phyloP scores from a whole-genome alignment of 1,140 invertebrate genomes.

The Gryllus bimaculatus region DNA sequence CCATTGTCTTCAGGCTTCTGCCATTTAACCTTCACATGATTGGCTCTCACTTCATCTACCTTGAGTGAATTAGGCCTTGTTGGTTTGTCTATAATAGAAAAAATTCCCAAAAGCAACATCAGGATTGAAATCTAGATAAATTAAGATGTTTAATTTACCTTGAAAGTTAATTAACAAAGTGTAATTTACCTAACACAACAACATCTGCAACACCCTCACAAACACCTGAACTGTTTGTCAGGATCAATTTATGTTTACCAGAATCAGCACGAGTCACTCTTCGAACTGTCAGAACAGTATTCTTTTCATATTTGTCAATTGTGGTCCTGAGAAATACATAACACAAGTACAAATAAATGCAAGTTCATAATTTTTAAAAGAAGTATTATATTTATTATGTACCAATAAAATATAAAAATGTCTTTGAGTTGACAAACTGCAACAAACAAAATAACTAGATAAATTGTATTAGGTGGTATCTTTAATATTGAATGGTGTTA shows the following conservation, averaged over 20 bases:
- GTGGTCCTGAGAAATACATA: slow-evolving; percentile 47
- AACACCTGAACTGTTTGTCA: slow-evolving; percentile 75
- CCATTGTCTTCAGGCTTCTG: slow-evolving; percentile 88
- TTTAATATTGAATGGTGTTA: neutral
- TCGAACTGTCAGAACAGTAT: slow-evolving; percentile 82
- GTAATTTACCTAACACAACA: slow-evolving; percentile 64
- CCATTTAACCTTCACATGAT: slow-evolving; percentile 93
- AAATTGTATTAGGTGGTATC: neutral
- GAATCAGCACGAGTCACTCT: slow-evolving; percentile 78
- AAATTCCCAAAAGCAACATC: neutral
- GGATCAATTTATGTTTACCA: slow-evolving; percentile 77
- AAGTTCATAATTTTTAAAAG: too few relatives aligned
- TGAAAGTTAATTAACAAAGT: too few relatives aligned
- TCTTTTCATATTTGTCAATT: slow-evolving; percentile 81
- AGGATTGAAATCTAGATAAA: too few relatives aligned
- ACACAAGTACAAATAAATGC: slow-evolving; percentile 11
- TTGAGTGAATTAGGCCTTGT: slow-evolving; percentile 72
- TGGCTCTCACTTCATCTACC: slow-evolving; percentile 75
- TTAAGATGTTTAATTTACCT: too few relatives aligned
- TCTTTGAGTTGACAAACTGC: too few relatives aligned
- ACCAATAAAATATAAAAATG: too few relatives aligned
- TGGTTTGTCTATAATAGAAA: slow-evolving; percentile 58
- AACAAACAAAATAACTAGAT: neutral
- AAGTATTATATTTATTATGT: too few relatives aligned
- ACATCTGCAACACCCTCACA: slow-evolving; percentile 77